Conservation (phyloP, 2,113 vertebrate genomes). For the Oreochromis aureus region DNA sequence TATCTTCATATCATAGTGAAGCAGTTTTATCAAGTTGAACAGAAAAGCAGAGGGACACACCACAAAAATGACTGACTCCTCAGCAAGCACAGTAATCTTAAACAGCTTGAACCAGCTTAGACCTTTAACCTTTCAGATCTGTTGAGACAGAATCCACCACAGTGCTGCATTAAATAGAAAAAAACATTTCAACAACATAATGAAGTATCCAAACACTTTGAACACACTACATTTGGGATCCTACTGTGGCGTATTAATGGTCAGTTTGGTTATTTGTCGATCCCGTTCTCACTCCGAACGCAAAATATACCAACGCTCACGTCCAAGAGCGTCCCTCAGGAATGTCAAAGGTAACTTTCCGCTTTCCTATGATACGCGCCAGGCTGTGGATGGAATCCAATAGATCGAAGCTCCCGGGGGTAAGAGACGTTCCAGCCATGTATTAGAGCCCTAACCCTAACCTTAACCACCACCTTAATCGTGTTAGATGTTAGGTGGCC, state of each 20-base stretch:
- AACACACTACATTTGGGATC: background rate
- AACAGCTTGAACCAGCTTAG: background rate
- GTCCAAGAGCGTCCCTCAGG: no score
- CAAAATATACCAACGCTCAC: no score
- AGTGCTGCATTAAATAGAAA: background rate
- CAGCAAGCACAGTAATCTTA: background rate
- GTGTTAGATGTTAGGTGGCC: background rate
- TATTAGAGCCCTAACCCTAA: background rate
- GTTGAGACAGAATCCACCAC: background rate
- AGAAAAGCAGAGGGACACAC: background rate
- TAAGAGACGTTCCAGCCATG: background rate
- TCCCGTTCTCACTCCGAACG: no score
- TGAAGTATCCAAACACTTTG: background rate
- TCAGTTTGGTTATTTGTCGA: no score
- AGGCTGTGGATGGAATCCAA: background rate
- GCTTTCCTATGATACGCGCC: rapidly evolving
- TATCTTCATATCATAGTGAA: background rate
- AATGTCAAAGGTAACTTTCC: background rate
- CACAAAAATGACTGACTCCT: background rate
- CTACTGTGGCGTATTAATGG: background rate
- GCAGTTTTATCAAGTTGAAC: background rate
- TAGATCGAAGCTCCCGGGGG: background rate
- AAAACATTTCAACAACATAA: background rate
- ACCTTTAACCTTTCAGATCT: background rate
- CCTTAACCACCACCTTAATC: background rate